A percentile compares a stretch with the other conserved stretches of the same genome.
Conservation (phyloP, 2,888 invertebrate genomes). For the Odontocerum albicorne region DNA sequence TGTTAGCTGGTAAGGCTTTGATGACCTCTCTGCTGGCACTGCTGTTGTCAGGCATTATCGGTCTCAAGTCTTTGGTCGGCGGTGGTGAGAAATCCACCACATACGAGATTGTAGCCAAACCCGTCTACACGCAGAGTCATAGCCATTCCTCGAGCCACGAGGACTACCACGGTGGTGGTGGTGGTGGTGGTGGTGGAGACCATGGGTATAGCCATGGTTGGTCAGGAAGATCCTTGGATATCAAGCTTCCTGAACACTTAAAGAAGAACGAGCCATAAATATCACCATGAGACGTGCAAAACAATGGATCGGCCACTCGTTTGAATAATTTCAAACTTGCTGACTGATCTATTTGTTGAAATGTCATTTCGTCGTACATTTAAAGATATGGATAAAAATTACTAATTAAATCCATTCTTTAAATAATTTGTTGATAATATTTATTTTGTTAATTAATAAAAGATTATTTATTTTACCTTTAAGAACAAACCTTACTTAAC, state of each 20-base stretch:
- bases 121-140: slow-evolving; percentile 69
- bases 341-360: no score
- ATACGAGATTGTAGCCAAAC: slow-evolving; percentile 83
- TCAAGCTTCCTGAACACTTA: slow-evolving; percentile 38
- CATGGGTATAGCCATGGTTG: slow-evolving; percentile 52
- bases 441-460: no score
- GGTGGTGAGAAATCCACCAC: slow-evolving; percentile 72
- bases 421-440: no score
- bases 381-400: no score
- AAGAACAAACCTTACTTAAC: no score
- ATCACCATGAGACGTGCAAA: no score
- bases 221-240: slow-evolving; percentile 45
- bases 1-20: slow-evolving; percentile 80
- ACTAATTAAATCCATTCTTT: no score
- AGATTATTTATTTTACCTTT: no score
- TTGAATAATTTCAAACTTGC: no score
- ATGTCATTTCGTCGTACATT: no score
- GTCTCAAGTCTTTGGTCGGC: slow-evolving; percentile 68
- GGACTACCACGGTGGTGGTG: slow-evolving; percentile 53
- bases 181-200: slow-evolving; percentile 43
- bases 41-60: slow-evolving; percentile 74
- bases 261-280: slow-evolving; percentile 20
- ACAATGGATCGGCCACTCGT: no score
- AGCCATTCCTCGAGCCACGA: slow-evolving; percentile 63
- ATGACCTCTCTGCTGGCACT: slow-evolving; percentile 82